phyloP scores from a whole-genome alignment of 2,888 invertebrate species.

The Plemyria rubiginata region DNA sequence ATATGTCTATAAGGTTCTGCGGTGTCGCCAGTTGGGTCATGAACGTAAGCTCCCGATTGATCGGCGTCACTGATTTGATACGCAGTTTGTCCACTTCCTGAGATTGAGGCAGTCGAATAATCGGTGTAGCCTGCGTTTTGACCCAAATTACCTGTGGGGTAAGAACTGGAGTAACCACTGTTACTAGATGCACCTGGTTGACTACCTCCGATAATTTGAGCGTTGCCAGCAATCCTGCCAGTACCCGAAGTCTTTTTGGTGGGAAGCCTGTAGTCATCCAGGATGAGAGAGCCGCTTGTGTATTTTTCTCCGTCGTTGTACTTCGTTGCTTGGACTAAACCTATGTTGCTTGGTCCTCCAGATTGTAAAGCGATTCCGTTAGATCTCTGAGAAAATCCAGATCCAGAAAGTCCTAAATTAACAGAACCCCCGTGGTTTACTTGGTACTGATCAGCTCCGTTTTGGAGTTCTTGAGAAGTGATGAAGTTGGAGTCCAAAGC shows the following conservation, averaged over 20 bases:
- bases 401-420: conserved; percentile 32
- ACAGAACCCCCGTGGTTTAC: conserved; percentile 44
- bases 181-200: conserved; percentile 37
- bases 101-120: conserved; percentile 37
- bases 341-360: conserved; percentile 52
- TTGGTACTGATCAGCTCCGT: conserved; percentile 50
- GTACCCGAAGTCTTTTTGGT: conserved; percentile 50
- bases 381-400: conserved; percentile 35
- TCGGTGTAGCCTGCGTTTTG: conserved; percentile 36
- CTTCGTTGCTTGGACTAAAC: conserved; percentile 67
- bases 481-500: conserved; percentile 72
- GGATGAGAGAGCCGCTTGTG: conserved; percentile 72
- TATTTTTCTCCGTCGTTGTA: conserved; percentile 64
- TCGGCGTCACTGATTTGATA: conserved; percentile 60
- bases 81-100: conserved; percentile 44
- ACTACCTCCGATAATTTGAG: conserved; percentile 38
- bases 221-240: conserved; percentile 37
- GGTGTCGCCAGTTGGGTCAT: conserved; percentile 76
- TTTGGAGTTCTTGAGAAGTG: conserved; percentile 68
- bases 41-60: conserved; percentile 75
- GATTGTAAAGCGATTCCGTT: conserved; percentile 51
- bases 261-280: conserved; percentile 76
- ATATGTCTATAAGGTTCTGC: conserved; percentile 75
- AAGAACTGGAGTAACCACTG: conserved; percentile 28
- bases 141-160: conserved; percentile 16